phyloP scores from a whole-genome alignment of 2,888 invertebrate species.

The Himalopsyche japonica region DNA sequence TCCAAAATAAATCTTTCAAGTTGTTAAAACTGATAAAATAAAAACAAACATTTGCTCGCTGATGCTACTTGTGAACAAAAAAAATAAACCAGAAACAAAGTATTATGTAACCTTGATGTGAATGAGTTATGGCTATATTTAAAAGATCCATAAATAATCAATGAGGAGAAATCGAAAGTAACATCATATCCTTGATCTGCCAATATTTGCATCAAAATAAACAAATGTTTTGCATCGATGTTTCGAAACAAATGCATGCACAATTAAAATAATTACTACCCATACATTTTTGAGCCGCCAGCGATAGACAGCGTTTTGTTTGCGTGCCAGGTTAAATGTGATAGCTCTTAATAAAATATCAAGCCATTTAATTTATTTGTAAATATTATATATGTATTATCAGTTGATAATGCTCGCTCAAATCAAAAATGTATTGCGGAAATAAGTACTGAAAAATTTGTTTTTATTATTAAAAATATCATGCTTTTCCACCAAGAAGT shows the following conservation, averaged over 20 bases:
- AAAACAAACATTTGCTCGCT: too few species aligned
- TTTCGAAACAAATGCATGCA: background rate
- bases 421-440: too few species aligned
- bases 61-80: background rate
- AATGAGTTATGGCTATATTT: background rate
- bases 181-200: background rate
- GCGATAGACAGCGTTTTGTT: background rate
- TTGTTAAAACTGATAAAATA: too few species aligned
- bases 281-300: background rate
- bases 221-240: background rate
- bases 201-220: background rate
- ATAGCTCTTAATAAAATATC: too few species aligned
- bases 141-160: background rate
- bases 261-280: background rate
- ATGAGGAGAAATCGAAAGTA: background rate
- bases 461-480: too few species aligned
- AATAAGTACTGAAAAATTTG: too few species aligned
- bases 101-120: background rate
- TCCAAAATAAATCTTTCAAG: too few species aligned
- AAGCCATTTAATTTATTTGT: too few species aligned
- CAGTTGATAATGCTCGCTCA: too few species aligned
- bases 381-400: too few species aligned
- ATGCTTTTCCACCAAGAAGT: too few species aligned
- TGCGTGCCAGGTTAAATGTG: too few species aligned
- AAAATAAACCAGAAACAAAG: background rate